These are phyloP conservation scores for Lasioglossum malachurum DNA, from an alignment of 2,888 invertebrate species.

Conservation along the genomic window DNA sequence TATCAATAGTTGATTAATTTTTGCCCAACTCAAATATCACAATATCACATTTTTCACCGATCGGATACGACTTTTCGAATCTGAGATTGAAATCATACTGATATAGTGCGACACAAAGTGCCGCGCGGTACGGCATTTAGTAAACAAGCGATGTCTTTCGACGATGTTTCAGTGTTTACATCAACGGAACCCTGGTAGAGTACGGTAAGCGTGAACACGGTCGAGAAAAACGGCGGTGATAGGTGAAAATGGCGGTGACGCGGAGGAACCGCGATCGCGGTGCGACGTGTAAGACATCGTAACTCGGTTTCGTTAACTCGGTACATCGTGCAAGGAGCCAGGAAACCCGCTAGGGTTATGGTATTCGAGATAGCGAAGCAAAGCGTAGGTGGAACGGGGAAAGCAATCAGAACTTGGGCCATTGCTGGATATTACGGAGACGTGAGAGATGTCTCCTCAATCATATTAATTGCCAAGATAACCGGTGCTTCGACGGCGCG, in stretches of 20 bases:
- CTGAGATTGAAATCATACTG: too few relatives aligned
- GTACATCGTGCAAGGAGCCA: conserved; percentile 67
- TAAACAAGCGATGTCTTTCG: too few relatives aligned
- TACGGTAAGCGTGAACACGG: too few relatives aligned
- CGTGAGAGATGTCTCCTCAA: conserved; percentile 85
- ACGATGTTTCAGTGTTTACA: too few relatives aligned
- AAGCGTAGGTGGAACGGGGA: conserved; percentile 77
- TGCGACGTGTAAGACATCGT: conserved; percentile 53
- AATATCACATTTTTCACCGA: too few relatives aligned
- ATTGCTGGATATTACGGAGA: conserved; percentile 84
- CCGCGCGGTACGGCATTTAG: too few relatives aligned
- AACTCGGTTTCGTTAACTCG: conserved; percentile 75
- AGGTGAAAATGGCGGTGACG: background rate
- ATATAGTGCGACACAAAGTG: too few relatives aligned
- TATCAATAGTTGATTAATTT: too few relatives aligned
- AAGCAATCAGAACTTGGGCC: conserved; percentile 85
- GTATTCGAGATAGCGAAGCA: conserved; percentile 78
- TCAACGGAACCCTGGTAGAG: too few relatives aligned
- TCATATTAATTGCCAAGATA: conserved; percentile 85
- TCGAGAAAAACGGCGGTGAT: background rate
- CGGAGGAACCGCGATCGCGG: background rate
- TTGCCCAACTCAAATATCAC: too few relatives aligned
- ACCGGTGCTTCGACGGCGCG: conserved; percentile 82
- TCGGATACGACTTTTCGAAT: too few relatives aligned
- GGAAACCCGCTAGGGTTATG: conserved; percentile 78